These are phyloP conservation scores for honey bee (Apis mellifera) DNA, from an alignment of 1,140 invertebrate genomes.

Conservation along the genomic window DNA sequence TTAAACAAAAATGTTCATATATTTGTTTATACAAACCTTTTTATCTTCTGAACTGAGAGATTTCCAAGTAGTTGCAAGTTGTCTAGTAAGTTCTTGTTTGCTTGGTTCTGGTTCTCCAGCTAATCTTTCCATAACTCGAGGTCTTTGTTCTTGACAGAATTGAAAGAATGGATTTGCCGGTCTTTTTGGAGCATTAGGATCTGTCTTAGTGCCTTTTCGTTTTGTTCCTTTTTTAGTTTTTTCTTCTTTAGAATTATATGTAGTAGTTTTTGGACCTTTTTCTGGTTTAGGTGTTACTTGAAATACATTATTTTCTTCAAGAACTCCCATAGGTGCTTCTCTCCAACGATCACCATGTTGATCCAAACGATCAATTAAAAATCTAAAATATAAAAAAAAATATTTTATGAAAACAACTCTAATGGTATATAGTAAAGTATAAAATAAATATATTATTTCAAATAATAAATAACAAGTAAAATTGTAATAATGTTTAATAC, in stretches of 20 bases:
- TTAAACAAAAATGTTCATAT: conserved; percentile 3
- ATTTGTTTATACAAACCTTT: conserved; percentile 80
- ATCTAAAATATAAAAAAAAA: conserved; percentile 67
- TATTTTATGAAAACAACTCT: background rate
- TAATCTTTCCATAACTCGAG: conserved; percentile 86
- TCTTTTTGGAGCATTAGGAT: conserved; percentile 90
- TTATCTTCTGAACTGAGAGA: conserved; percentile 86
- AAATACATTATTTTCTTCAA: conserved; percentile 79
- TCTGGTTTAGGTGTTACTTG: conserved; percentile 74
- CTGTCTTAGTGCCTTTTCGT: conserved; percentile 80
- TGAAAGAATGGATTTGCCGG: conserved; percentile 91
- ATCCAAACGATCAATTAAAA: conserved; percentile 79
- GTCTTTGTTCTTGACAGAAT: conserved; percentile 90
- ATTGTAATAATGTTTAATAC: background rate
- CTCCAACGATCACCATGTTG: conserved; percentile 80
- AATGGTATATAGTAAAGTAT: background rate
- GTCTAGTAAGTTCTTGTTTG: conserved; percentile 89
- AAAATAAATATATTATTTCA: background rate
- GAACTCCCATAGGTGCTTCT: conserved; percentile 79
- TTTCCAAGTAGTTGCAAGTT: conserved; percentile 88
- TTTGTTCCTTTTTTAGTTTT: conserved; percentile 79
- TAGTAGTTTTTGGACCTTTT: conserved; percentile 70
- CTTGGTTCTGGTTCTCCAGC: conserved; percentile 86
- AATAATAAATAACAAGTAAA: background rate
- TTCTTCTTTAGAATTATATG: conserved; percentile 73